Evolutionary conservation across 2,113 vertebrate genomes (phyloP), one percentile per base, ranked within the genome.

Genomic region (Carettochelys insculpta): DNA sequence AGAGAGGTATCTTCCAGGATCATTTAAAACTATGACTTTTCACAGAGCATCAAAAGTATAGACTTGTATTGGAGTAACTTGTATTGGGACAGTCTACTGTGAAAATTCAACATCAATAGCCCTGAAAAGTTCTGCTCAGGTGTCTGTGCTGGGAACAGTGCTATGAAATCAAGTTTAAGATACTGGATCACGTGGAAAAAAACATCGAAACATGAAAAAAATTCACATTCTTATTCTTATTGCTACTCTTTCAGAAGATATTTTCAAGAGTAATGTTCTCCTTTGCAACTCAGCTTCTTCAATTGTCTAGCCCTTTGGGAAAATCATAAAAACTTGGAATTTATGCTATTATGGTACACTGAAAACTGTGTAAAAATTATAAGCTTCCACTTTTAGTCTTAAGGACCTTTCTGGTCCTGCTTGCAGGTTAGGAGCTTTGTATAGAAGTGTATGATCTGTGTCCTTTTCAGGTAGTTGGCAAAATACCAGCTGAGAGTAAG

Each of bases 21-120:
- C 77, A 45, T 56, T 88, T 86, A 81, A 86, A 91, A 53, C 48
- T 76, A 50, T 54, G 83, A 86, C 29, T 84, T 87, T 92, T 83
- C 61, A 58, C 80, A 85, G 90, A 9, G 1, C 80, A 80, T 52
- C 38, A n/a, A 85, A 88, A 77, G 91, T 56, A 78, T 56, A 48
- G 71, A 47, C 52, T 48, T 71, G 77, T 90, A 50, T 71, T 20
- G 3, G 79, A 52, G 76, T 77, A 19, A 0, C 1, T 76, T 81
- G 20, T 43, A 87, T 75, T 0, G 0, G 25, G 0, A 5, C 90
- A 54, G 84, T 41, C 68, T 78, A 7, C 47, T 58, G 83, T 43
- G 50, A 52, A 92, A 83, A 41, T 47, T 89, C 71, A 94, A 16
- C 25, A 48, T 3, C 81, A 50, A 41, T 78, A 20, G 4, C 34